These are phyloP conservation scores for Sula dactylatra DNA, from an alignment of 2,113 vertebrate genomes.

Conservation along the genomic window DNA sequence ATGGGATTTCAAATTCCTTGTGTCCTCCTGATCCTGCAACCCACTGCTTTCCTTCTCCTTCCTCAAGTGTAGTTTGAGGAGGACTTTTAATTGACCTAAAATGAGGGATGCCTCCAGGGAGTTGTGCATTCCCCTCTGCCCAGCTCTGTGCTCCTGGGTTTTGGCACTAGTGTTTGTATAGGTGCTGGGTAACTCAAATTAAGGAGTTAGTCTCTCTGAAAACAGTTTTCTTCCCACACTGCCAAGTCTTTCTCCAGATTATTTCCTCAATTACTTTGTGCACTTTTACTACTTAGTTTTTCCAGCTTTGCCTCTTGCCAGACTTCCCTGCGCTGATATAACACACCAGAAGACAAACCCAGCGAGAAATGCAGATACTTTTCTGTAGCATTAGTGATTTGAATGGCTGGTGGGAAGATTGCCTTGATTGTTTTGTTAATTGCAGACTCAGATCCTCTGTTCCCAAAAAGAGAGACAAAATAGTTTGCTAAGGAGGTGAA, in stretches of 20 bases:
- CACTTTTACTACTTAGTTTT: background rate
- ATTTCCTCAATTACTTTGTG: background rate
- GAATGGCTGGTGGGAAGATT: background rate
- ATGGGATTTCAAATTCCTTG: background rate
- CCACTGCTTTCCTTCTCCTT: background rate
- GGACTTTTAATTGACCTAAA: background rate
- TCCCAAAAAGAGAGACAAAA: background rate
- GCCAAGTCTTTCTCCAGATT: background rate
- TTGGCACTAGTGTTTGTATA: background rate
- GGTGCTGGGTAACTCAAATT: background rate
- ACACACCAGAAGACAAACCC: background rate
- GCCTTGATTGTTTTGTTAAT: background rate
- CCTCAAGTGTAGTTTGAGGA: background rate
- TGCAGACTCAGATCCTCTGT: background rate
- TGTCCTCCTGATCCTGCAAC: background rate
- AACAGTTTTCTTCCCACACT: background rate
- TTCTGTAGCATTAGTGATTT: background rate
- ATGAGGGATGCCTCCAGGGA: background rate
- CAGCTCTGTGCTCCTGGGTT: background rate
- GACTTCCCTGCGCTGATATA: background rate
- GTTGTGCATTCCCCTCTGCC: background rate
- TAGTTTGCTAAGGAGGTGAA: background rate
- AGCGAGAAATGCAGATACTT: background rate
- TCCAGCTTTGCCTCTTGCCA: background rate
- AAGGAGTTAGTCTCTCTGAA: background rate